Percentiles rank a stretch among this genome's conserved stretches.
phyloP scores from a whole-genome alignment of 2,113 vertebrate genomes.

The Chunga burmeisteri region DNA sequence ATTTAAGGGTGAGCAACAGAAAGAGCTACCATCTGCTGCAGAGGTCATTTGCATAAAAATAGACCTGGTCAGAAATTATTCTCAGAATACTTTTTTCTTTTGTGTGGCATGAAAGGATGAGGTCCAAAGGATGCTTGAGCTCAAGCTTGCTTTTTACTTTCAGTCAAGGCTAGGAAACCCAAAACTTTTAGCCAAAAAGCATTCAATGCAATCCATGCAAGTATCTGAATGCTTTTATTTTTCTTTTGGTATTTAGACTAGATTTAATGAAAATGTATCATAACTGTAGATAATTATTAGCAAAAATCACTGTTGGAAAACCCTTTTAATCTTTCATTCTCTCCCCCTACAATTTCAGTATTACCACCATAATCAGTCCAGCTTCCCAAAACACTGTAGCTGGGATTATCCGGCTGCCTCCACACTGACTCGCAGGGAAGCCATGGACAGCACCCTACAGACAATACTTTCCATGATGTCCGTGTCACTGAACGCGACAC shows the following conservation, averaged over 20 bases:
- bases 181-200: not conserved
- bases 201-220: not conserved
- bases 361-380: not conserved
- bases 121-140: not conserved
- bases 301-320: not conserved
- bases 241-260: not conserved
- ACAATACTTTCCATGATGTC: not conserved
- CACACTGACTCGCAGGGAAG: not conserved
- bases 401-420: not conserved
- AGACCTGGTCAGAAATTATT: not conserved
- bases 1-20: not conserved
- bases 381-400: not conserved
- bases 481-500: not conserved
- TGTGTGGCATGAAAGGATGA: not conserved
- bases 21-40: not conserved
- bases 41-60: not conserved
- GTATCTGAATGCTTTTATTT: not conserved
- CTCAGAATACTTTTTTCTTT: not conserved
- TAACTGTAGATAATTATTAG: not conserved
- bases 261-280: not conserved
- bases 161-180: not conserved
- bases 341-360: not conserved
- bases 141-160: not conserved
- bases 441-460: not conserved
- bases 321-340: not conserved